phyloP scores from a whole-genome alignment of 1,140 invertebrate genomes.

The Drosophila arawakana region DNA sequence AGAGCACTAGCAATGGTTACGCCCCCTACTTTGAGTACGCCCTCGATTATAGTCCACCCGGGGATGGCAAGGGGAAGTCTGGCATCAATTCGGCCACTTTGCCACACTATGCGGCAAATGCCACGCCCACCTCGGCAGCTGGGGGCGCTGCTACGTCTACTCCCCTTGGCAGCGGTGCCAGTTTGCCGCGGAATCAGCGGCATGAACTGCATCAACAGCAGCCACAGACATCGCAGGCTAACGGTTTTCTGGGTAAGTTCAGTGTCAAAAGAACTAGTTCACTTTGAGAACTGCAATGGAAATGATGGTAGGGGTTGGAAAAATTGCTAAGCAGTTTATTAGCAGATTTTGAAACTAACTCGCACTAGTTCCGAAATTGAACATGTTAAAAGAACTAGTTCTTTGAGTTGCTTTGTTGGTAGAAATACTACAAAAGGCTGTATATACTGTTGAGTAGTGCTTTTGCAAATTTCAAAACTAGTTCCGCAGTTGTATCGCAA shows the following conservation, averaged over 20 bases:
- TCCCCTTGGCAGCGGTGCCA: conserved; percentile 56
- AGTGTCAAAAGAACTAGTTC: conserved; percentile 13
- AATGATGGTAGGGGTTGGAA: too few species aligned
- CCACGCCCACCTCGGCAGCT: not conserved
- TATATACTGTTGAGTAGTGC: too few species aligned
- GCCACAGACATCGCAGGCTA: conserved; percentile 57
- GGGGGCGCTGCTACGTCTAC: conserved; percentile 15
- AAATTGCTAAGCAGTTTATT: too few species aligned
- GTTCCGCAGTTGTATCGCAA: too few species aligned
- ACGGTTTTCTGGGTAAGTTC: conserved; percentile 79
- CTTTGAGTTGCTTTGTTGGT: too few species aligned
- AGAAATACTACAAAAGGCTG: too few species aligned
- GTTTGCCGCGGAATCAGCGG: conserved; percentile 76
- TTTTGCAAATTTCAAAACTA: too few species aligned
- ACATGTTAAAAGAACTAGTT: too few species aligned
- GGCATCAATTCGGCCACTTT: conserved; percentile 77
- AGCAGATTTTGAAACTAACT: too few species aligned
- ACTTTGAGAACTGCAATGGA: not conserved
- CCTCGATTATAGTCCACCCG: conserved; percentile 93
- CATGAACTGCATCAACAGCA: conserved; percentile 65
- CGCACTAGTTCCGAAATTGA: too few species aligned
- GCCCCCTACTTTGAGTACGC: conserved; percentile 95
- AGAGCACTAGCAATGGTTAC: conserved; percentile 93
- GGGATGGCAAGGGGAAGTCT: conserved; percentile 65
- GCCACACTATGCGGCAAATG: conserved; percentile 68